These are phyloP conservation scores for Margaritifera margaritifera DNA, from an alignment of 2,888 invertebrate genomes.

Conservation along the genomic window DNA sequence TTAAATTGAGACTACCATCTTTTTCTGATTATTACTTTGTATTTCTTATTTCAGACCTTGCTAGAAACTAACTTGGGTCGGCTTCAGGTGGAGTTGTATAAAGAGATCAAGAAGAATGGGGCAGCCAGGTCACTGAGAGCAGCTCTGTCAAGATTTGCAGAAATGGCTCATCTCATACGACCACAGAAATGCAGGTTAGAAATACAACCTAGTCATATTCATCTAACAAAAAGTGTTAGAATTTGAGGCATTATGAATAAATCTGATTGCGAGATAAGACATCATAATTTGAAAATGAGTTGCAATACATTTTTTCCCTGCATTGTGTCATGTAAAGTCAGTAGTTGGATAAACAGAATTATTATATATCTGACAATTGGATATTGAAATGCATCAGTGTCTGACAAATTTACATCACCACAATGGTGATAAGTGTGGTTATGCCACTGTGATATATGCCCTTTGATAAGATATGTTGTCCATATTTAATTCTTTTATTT, in stretches of 20 bases:
- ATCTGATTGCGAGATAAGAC: not conserved
- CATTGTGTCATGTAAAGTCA: no score
- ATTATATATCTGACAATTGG: no score
- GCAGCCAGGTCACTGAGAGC: conserved; percentile 82
- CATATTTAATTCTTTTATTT: no score
- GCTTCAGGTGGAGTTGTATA: conserved; percentile 86
- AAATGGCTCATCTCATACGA: conserved; percentile 82
- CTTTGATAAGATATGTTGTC: no score
- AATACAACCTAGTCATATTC: not conserved
- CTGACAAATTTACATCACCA: no score
- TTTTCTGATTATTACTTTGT: not conserved
- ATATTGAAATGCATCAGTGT: no score
- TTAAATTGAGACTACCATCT: no score
- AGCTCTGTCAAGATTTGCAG: conserved; percentile 84
- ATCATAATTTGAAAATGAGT: not conserved
- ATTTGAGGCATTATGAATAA: not conserved
- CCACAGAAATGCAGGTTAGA: conserved; percentile 81
- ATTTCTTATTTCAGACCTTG: conserved; percentile 69
- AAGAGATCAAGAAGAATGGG: conserved; percentile 87
- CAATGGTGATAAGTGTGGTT: no score
- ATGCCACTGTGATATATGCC: no score
- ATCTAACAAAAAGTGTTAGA: not conserved
- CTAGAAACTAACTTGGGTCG: conserved; percentile 82
- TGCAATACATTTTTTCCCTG: no score
- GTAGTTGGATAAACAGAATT: no score